Percentiles rank a stretch among this genome's conserved stretches.
Conservation (phyloP, 2,888 invertebrate genomes). For the Rotaria magnacalcarata region DNA sequence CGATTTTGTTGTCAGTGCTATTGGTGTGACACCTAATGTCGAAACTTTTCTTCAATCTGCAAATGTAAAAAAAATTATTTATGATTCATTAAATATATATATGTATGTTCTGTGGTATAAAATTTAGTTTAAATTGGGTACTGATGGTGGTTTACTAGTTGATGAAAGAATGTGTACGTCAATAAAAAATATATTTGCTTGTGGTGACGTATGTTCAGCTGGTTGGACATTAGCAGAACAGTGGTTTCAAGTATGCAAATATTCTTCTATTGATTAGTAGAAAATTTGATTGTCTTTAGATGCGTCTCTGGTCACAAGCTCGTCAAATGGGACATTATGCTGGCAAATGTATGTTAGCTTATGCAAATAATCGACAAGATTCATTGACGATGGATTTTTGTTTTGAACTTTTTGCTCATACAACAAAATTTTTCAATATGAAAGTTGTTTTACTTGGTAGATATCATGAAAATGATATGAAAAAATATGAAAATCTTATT, state of each 20-base stretch:
- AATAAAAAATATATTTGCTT: constrained; percentile 76
- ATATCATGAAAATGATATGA: constrained; percentile 83
- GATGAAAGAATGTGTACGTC: constrained; percentile 80
- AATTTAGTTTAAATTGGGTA: constrained; percentile 53
- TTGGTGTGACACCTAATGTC: constrained; percentile 71
- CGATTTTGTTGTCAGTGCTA: constrained; percentile 89
- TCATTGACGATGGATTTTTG: constrained; percentile 71
- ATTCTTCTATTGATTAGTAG: too few relatives aligned
- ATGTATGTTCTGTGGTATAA: not conserved
- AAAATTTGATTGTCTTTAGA: constrained; percentile 61
- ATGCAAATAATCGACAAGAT: constrained; percentile 49
- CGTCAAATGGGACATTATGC: constrained; percentile 92
- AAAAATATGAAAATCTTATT: constrained; percentile 69
- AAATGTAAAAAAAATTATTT: constrained; percentile 44
- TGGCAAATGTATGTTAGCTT: constrained; percentile 74
- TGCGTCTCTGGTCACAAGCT: constrained; percentile 95
- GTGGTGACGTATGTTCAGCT: constrained; percentile 87
- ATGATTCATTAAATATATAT: too few relatives aligned
- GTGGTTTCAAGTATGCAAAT: constrained; percentile 67
- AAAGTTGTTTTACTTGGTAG: constrained; percentile 77
- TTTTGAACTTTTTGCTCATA: constrained; percentile 94
- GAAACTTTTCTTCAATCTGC: constrained; percentile 49
- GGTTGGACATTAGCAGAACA: constrained; percentile 67
- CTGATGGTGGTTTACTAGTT: constrained; percentile 78
- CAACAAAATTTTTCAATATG: constrained; percentile 85